Evolutionary conservation across 2,113 vertebrate species (phyloP), one percentile per base, ranked within the genome.

Genomic region (Vulpes vulpes): DNA sequence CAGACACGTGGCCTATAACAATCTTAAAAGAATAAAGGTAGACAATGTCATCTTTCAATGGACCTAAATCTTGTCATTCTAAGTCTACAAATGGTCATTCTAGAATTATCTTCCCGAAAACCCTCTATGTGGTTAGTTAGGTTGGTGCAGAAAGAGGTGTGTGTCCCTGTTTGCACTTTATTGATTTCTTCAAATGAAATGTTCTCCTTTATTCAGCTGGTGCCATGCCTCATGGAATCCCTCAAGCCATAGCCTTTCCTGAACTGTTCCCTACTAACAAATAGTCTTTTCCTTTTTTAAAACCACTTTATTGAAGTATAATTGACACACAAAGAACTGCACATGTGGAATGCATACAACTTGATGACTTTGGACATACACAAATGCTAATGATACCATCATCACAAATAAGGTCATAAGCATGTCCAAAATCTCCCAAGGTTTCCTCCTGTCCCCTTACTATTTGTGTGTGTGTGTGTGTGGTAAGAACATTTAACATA

Each of bases 231-330:
- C 91, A 84, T n/a, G 30, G 35, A 84, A 95, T 76, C 95, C 22
- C 64, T 84, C 22, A 90, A 62, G 22, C 2, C 73, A 79, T 51
- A 71, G 35, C 2, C 10, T 76, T 89, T 60, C 35, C 89, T 97
- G 89, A 93, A 91, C 32, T 27, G 51, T 92, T 95, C 62, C 59
- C 49, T 93, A 89, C 43, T 59, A 96, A 79, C 82, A 95, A 86
- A 32, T 11, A 79, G 16, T 76, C 25, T 4, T 69, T 23, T 64
- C 49, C 17, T 53, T 25, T 81, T 81, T 22, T 81, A 7, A 65
- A 81, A 73, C 9, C 62, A 59, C 32, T 85, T 76, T 71, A 73
- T 27, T 67, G 83, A 86, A 20, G 27, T 92, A 35, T 74, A n/a
- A 79, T 10, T 53, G 32, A 65, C n/a, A 57, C 10, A 20, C 49